Evolutionary conservation across 2,797 vertebrate genomes (phyloP), one percentile per base, ranked within the genome.

Genomic region (Gallinago stenura): DNA sequence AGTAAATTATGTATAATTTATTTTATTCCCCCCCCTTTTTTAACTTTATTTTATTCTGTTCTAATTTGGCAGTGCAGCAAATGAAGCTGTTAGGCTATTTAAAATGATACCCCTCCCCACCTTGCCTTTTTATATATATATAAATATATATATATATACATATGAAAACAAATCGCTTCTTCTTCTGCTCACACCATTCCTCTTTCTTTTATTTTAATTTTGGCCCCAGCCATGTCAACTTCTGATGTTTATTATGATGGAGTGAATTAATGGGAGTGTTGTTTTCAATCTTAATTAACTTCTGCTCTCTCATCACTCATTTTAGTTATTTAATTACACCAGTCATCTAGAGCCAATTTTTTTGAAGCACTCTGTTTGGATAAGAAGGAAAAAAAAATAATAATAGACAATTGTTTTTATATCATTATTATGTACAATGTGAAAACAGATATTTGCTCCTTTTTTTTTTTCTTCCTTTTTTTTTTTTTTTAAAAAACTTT

Each of bases 1-100:
- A 99, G 99, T 99, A 99, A 99, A 98, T 99, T 99, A 99, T 99
- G 98, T 99, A 99, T 99, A 99, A 99, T 99, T 99, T 99, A 99
- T 99, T 99, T 97, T 98, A 96, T 97, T 89, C 95, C 92, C 89
- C 92, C 89, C 77, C 83, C 66, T 92, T 97, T 98, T 98, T 95
- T 89, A 97, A 97, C 92, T 94, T 97, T 98, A 98, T 98, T 98
- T 98, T 98, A 97, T 98, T 97, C 95, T 98, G 89, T 97, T 98
- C 96, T 97, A 90, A 98, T 98, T 98, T 97, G 97, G 96, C 97
- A 97, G 90, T 96, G 54, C 97, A 98, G 97, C 96, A 94, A 97
- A 97, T 94, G 95, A 93, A 97, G 97, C 97, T 98, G 97, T 98
- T 97, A 96, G 97, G 97, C 96, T 97, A 97, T 98, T 97, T 98